These are phyloP conservation scores for Timema podura DNA, from an alignment of 2,888 invertebrate genomes.

Conservation along the genomic window DNA sequence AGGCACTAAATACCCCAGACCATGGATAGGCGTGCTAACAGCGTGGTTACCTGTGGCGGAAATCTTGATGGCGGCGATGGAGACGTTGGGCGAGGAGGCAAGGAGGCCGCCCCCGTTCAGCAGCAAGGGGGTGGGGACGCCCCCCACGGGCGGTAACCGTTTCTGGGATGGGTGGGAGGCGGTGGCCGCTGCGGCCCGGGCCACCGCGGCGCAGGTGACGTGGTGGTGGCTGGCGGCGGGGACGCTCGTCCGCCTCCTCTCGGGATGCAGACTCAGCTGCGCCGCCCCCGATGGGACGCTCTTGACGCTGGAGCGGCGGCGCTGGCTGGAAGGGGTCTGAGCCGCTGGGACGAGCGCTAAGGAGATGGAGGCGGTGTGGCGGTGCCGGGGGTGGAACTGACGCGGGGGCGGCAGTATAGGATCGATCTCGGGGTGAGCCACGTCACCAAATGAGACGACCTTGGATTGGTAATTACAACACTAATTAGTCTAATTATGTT, in stretches of 20 bases:
- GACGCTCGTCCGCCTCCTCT: slow-evolving; percentile 40
- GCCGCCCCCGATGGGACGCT: slow-evolving; percentile 35
- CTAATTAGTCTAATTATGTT: no score
- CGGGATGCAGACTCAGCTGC: background rate
- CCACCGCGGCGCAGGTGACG: slow-evolving; percentile 3
- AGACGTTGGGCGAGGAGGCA: slow-evolving; percentile 43
- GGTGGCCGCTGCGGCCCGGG: background rate
- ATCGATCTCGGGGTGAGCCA: background rate
- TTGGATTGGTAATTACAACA: background rate
- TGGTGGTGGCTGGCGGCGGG: slow-evolving; percentile 38
- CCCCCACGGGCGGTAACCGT: background rate
- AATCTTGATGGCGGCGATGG: slow-evolving; percentile 36
- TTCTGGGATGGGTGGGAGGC: background rate
- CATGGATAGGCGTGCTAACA: no score
- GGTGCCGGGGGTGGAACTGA: slow-evolving; percentile 44
- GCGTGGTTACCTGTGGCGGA: slow-evolving; percentile 22
- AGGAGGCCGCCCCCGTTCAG: slow-evolving; percentile 39
- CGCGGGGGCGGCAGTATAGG: slow-evolving; percentile 42
- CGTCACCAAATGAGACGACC: slow-evolving; percentile 11
- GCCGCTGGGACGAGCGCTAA: background rate
- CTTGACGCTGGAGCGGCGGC: slow-evolving; percentile 43
- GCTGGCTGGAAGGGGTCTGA: slow-evolving; percentile 39
- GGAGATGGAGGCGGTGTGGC: slow-evolving; percentile 38
- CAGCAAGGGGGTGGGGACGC: slow-evolving; percentile 27
- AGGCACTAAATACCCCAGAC: slow-evolving; percentile 2